Evolutionary conservation across 2,113 vertebrate genomes (phyloP), one percentile per base, ranked within the genome.

Genomic region (Perca fluviatilis): DNA sequence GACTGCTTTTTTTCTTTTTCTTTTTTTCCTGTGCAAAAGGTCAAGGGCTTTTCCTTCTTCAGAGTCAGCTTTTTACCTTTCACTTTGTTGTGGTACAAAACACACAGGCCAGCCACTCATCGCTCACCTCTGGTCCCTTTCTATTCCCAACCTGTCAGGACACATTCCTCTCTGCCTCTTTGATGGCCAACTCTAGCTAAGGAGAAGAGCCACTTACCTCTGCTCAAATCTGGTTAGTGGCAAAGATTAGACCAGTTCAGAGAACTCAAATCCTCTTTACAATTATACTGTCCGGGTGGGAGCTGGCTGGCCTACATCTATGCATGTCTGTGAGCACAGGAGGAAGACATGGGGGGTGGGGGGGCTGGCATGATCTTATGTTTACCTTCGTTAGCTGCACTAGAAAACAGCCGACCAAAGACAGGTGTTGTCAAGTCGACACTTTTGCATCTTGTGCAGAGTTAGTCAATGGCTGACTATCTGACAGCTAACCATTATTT

Each of bases 221-320:
- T 80, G 84, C 83, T 85, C 79, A 93, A 93, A 95, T 91, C 93
- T 91, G 84, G 89, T 94, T 93, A 93, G 91, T 84, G 88, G 83
- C 87, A 92, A 93, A 93, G 92, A 94, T 95, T 93, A 94, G 73
- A 87, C 79, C 54, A 77, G 79, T 68, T 58, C 64, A 47, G 79
- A 86, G 86, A 87, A 85, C 77, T 74, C 60, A 85, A 92, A 94
- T 94, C 94, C 90, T 92, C 91, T 92, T 94, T 92, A 84, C 77
- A 76, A 90, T 84, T 85, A 90, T 27, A 82, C 7, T 70, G 89
- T 62, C 82, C 10, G 25, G 79, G 53, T 15, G 53, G 63, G 62
- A 69, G 82, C 72, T 69, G 84, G 67, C 81, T 85, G 84, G 80
- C 87, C 88, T 89, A 84, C 67, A 89, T 89, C 64, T 90, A 15